These are phyloP conservation scores for Bothrops jararaca DNA, from an alignment of 2,113 vertebrate species.

Conservation along the genomic window DNA sequence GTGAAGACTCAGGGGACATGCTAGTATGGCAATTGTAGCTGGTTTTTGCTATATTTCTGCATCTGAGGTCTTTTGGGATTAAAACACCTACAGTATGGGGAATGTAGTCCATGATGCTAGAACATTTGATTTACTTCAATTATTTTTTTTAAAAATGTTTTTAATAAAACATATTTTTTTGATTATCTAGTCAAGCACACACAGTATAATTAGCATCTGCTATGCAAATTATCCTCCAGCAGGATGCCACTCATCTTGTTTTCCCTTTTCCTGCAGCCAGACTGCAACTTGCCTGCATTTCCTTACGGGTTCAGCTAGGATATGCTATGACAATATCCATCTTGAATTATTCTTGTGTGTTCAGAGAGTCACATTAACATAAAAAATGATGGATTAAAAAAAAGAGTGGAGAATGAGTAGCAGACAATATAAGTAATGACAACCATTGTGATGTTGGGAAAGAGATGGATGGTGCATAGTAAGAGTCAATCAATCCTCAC, in stretches of 20 bases:
- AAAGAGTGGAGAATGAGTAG: constrained; percentile 5
- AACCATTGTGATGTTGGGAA: neutral
- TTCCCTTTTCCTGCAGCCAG: neutral
- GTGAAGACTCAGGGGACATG: neutral
- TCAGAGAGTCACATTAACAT: neutral
- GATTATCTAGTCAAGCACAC: neutral
- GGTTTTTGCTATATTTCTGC: neutral
- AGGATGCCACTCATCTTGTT: neutral
- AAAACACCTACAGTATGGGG: neutral
- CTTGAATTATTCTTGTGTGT: neutral
- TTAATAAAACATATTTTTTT: neutral
- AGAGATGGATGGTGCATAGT: neutral
- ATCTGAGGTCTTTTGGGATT: neutral
- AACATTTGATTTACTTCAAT: neutral
- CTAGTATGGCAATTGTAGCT: neutral
- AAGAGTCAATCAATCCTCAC: neutral
- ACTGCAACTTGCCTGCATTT: neutral
- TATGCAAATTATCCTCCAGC: neutral
- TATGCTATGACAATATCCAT: neutral
- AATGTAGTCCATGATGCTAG: neutral
- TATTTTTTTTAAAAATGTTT: neutral
- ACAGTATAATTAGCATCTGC: neutral
- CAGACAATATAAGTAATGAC: constrained; percentile 10
- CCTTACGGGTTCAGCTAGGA: neutral
- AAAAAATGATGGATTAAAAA: neutral